Evolutionary conservation across 2,888 invertebrate genomes (phyloP), one percentile per base, ranked within the genome.

Genomic region (Cryptus armator): DNA sequence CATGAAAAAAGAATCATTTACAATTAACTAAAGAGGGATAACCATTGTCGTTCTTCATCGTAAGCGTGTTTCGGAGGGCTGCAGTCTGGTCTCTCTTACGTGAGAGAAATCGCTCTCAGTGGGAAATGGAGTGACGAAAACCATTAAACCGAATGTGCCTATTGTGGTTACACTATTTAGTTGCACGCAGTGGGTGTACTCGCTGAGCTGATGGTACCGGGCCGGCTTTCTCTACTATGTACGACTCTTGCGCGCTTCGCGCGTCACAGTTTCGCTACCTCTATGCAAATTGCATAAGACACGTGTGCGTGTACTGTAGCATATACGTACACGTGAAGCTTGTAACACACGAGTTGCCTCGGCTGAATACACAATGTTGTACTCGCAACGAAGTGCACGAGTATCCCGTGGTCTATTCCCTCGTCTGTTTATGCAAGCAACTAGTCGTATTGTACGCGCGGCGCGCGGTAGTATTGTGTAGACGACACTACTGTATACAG

Each of bases 61-160:
- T 53, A 43, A 12, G 32, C n/a, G 56, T 46, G 68, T 46, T 48
- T 48, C 48, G 3, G n/a, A 48, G 14, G 1, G 37, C 9, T 48
- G 48, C n/a, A 48, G 12, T 53, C 53, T 16, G 53, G 12, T 53
- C 53, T 53, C 16, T 16, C 48, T 53, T 53, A 7, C 16, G 53
- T 7, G n/a, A 16, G 76, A 76, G 51, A 29, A 72, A 68, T 81
- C 70, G 59, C 44, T 67, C 48, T 43, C 44, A 29, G 44, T 16
- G 37, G 32, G 71, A 16, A 67, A 81, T 76, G 66, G 53, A 84
- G 71, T 71, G 72, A 76, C 76, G 80, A 72, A 77, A 81, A 81
- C 64, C 81, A 81, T 81, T 77, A 77, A 56, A 29, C 62, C 51
- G 64, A 77, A 84, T 78, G 72, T 68, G 56, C 53, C 77, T 68